Evolutionary conservation across 37 sponge, comb jelly and placozoan species (phyloP).

Genomic region (Ephydatia muelleri): DNA sequence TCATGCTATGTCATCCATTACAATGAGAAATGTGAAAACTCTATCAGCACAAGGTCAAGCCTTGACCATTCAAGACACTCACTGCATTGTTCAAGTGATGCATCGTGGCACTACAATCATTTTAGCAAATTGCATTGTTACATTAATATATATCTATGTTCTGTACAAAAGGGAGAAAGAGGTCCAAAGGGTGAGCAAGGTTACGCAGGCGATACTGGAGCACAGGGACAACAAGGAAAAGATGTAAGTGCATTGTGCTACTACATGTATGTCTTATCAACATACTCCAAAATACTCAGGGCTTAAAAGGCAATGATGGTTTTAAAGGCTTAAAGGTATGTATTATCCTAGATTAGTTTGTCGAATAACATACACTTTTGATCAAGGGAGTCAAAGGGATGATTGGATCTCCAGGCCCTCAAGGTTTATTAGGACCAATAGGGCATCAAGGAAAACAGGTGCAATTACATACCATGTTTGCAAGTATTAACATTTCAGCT

Average conservation of each 20-base stretch:
- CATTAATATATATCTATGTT: too few species aligned
- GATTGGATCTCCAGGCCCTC: neutral
- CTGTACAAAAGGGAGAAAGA: neutral
- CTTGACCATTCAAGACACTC: too few species aligned
- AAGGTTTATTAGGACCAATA: neutral
- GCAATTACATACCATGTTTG: neutral
- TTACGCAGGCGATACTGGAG: neutral
- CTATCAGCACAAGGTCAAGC: too few species aligned
- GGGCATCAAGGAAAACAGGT: neutral
- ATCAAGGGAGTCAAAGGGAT: neutral
- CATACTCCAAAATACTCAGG: neutral
- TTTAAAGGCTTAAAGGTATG: neutral
- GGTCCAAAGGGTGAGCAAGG: constrained; percentile 5
- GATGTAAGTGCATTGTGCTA: neutral
- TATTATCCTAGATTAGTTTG: neutral
- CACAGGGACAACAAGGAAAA: neutral
- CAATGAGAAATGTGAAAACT: too few species aligned
- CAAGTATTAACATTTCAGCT: neutral
- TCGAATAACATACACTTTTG: neutral
- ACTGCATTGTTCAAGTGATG: too few species aligned
- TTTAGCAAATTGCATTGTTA: too few species aligned
- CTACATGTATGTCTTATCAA: too few species aligned
- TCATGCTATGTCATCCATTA: too few species aligned
- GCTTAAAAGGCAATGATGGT: neutral
- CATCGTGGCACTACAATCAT: too few species aligned